Evolutionary conservation across 2,888 invertebrate genomes (phyloP).

Genomic region (Brachyptera risi): DNA sequence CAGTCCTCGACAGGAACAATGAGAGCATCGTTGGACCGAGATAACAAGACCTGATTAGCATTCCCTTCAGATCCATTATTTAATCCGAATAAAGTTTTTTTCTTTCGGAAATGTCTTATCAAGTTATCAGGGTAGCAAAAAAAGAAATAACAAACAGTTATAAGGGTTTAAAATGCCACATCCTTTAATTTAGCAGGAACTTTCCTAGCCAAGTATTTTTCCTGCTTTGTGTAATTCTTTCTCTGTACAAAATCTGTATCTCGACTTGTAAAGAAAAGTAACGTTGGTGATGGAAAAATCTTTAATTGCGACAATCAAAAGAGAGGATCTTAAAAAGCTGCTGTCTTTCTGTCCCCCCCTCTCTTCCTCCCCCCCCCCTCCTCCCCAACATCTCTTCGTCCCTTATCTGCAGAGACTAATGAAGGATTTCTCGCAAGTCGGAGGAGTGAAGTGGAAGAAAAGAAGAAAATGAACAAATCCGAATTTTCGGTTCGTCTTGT

Average conservation of each 20-base stretch:
- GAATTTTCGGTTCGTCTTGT: slow-evolving; percentile 15
- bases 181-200: slow-evolving; percentile 17
- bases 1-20: no score
- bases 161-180: slow-evolving; percentile 16
- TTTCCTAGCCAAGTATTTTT: slow-evolving; percentile 7
- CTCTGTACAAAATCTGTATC: slow-evolving; percentile 8
- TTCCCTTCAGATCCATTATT: no score
- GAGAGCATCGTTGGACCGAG: no score
- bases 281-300: slow-evolving; percentile 30
- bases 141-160: slow-evolving; percentile 4
- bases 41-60: no score
- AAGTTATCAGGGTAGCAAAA: slow-evolving; percentile 5
- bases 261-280: slow-evolving; percentile 11
- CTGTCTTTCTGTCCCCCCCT: slow-evolving; percentile 7
- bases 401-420: slow-evolving; percentile 28
- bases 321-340: slow-evolving; percentile 19
- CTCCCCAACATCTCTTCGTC: slow-evolving; percentile 6
- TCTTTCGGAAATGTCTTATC: no score
- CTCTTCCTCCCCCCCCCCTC: slow-evolving; percentile 1
- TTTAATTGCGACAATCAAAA: slow-evolving; percentile 34
- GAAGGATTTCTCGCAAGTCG: slow-evolving; percentile 28
- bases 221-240: slow-evolving; percentile 14
- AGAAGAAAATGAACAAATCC: slow-evolving; percentile 8
- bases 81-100: no score
- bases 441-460: slow-evolving; percentile 9